Evolutionary conservation across 2,888 invertebrate species (phyloP).

Genomic region (Byasa hedistus): DNA sequence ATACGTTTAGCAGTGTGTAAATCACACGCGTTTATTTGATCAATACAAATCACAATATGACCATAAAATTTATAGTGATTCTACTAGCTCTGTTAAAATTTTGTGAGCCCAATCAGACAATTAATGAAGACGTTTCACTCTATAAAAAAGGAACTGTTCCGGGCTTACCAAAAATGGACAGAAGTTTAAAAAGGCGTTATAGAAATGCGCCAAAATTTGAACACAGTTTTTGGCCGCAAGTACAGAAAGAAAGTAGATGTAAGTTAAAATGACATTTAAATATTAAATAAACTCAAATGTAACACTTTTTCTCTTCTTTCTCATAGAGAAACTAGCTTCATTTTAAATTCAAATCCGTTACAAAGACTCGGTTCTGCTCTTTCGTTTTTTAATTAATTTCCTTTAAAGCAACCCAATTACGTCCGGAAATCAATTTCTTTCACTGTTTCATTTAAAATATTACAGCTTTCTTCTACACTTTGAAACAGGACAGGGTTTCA

Average conservation of each 20-base stretch:
- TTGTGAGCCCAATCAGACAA: constrained; percentile 42
- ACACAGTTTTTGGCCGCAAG: constrained; percentile 57
- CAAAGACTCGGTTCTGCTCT: neutral
- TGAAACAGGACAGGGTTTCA: neutral
- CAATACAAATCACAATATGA: constrained; percentile 34
- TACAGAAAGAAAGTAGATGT: constrained; percentile 68
- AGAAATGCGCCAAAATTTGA: constrained; percentile 39
- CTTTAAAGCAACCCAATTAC: constrained; percentile 8
- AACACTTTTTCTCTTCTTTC: neutral
- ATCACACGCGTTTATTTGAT: neutral
- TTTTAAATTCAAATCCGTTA: neutral
- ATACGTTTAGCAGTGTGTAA: neutral
- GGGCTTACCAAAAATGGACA: constrained; percentile 41
- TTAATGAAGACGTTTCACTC: constrained; percentile 12
- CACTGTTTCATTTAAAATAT: constrained; percentile 6
- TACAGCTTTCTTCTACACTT: neutral
- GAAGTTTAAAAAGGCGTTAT: constrained; percentile 36
- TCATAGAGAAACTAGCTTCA: neutral
- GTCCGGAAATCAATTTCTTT: neutral
- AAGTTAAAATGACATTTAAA: constrained; percentile 41
- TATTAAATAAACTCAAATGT: neutral
- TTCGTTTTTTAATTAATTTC: constrained; percentile 17
- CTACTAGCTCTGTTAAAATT: constrained; percentile 38
- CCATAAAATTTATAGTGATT: constrained; percentile 30
- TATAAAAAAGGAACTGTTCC: constrained; percentile 36